Base-by-base conservation (phyloP, 1,140 invertebrate genomes). In the Chelonus insularis region DNA sequence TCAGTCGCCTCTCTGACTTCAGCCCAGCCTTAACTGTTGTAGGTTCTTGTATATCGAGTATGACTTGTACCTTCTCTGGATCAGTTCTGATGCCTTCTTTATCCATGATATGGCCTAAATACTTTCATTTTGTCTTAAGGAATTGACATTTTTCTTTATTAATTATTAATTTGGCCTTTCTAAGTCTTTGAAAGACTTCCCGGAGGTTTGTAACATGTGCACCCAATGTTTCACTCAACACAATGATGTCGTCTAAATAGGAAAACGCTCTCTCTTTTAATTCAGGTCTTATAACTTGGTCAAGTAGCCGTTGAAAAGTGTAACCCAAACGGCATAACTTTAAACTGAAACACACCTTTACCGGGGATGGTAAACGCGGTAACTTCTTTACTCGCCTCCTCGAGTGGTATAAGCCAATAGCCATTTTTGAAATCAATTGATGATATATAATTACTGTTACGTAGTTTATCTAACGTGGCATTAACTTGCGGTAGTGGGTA, bases 401-500 rank as follows among this genome's bases (percentile, higher is more conserved):
- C 29, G 0, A 67, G 14, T 1, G 29, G 52, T 7, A 67, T 43
- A n/a, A 73, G 73, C 54, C 59, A 58, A 25, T 65, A 65, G 3
- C 29, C 62, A 4, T 48, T 23, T 16, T 47, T 62, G n/a, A 67
- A 25, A 50, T 80, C 78, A 1, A 78, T 39, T 1, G 72, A 72
- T 0, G 72, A 70, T 14, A 79, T 76, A 47, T 74, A 78, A 16
- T 68, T 61, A 1, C 60, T 58, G 4, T 67, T 69, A 1, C 68
- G 25, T 3, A 29, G 67, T 18, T 57, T 65, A 54, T 80, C 72
- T 4, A 87, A 63, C 1, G 77, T 73, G 25, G 83, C 79, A 39
- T 81, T 74, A 1, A 85, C 80, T 4, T 72, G 57, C 3, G 82
- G 83, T 3, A 85, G 56, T 2, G 84, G 84, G 66, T 75, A 85